Evolutionary conservation across 2,888 invertebrate species (phyloP), one percentile per base, ranked within the genome.

Genomic region (Zootermopsis nevadensis): DNA sequence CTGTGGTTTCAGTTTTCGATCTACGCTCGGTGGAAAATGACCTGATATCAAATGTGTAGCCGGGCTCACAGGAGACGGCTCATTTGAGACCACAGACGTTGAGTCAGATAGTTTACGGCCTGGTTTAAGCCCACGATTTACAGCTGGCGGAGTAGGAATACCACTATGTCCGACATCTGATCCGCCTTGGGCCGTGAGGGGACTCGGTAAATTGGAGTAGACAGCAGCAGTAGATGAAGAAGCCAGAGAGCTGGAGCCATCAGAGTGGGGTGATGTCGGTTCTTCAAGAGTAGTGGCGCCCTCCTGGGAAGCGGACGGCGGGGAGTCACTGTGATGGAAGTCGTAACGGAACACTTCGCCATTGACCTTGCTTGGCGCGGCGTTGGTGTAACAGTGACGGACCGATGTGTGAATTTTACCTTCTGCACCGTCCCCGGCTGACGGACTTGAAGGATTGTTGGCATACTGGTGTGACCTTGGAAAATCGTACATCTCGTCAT

Each of bases 51-150:
- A n/a, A 77, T 33, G 77, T 89, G 90, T 38, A 88, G 89, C 89
- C 30, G 87, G 84, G 7, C 88, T 86, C 30, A 89, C 88, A 24
- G 90, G 90, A 0, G 90, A 90, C 33, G 89, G 88, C 85, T 91
- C 91, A 85, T 89, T 90, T 80, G 90, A 88, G 82, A 81, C 88
- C 87, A 81, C 86, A 7, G 91, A 90, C 33, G 88, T 87, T 0
- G 91, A 89, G 87, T 91, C 91, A 2, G 91, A 91, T 33, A 89
- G 86, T 86, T 93, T 92, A 82, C 92, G 90, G 24, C 92, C 92
- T 27, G 97, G 97, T 89, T 97, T 97, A 66, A 97, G 90, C 72
- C 94, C 94, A 80, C 97, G 92, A 88, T 97, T 95, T 38, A 97
- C 96, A 55, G 93, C 93, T 24, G 97, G 96, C 84, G 93, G 88